phyloP scores from a whole-genome alignment of 2,113 vertebrate genomes.

The Rallus limicola region DNA sequence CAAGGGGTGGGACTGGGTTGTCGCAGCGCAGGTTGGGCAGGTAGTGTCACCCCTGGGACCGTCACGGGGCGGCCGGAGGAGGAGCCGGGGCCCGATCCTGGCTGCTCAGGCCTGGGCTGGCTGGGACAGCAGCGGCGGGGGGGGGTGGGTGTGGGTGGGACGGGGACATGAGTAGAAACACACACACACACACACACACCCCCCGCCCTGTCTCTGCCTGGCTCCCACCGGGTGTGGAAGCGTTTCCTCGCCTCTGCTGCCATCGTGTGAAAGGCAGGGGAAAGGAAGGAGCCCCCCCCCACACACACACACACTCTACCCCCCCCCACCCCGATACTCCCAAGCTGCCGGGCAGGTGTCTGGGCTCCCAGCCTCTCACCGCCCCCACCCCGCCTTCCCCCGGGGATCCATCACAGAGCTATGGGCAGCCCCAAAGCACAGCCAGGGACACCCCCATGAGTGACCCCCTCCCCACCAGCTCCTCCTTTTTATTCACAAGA shows the following conservation, averaged over 20 bases:
- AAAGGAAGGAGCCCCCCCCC: background rate
- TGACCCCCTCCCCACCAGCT: background rate
- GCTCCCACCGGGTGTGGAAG: rapidly evolving
- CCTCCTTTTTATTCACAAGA: background rate
- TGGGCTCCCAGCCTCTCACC: background rate
- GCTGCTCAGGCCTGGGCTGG: background rate
- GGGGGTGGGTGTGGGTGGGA: background rate
- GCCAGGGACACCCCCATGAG: background rate
- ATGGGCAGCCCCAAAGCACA: background rate
- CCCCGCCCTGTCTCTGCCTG: background rate
- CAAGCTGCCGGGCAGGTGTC: background rate
- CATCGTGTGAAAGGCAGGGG: background rate
- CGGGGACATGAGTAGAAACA: background rate
- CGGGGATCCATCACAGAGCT: background rate
- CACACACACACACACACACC: too few species aligned
- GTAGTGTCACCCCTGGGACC: conserved; percentile 47
- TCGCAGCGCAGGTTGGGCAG: conserved; percentile 59
- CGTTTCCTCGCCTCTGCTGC: conserved; percentile 32
- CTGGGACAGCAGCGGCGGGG: background rate
- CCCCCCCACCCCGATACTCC: background rate
- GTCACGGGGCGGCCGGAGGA: conserved; percentile 30
- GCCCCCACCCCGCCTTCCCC: background rate
- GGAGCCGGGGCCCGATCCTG: background rate
- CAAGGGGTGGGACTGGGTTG: conserved; percentile 37
- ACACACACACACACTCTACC: too few species aligned